Evolutionary conservation across 1,140 invertebrate genomes (phyloP).

Genomic region (Chionoecetes opilio): DNA sequence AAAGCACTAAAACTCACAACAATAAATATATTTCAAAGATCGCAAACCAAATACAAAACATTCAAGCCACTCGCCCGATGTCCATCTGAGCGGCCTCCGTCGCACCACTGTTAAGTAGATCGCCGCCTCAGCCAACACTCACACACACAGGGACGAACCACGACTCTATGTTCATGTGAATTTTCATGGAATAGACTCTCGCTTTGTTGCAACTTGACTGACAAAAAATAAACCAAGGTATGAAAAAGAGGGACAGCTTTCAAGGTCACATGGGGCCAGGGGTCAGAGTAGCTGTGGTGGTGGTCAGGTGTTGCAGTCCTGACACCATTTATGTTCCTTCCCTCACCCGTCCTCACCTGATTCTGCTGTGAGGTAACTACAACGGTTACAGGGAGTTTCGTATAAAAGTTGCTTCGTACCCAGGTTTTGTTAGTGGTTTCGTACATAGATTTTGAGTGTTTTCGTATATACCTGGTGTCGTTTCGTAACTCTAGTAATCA

Average conservation of each 20-base stretch:
- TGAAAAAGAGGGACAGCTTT: not conserved
- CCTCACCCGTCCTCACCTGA: not conserved
- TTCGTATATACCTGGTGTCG: no score
- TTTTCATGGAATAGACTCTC: not conserved
- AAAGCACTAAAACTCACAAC: conserved; percentile 21
- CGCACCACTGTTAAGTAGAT: not conserved
- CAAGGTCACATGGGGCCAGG: not conserved
- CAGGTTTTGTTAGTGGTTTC: no score
- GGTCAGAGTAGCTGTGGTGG: not conserved
- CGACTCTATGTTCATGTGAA: not conserved
- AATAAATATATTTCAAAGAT: conserved; percentile 49
- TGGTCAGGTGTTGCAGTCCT: not conserved
- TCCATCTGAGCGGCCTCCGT: not conserved
- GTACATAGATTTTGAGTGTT: no score
- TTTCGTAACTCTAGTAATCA: no score
- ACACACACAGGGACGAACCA: not conserved
- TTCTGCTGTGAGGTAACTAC: not conserved
- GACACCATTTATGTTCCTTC: not conserved
- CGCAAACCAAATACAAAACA: conserved; percentile 12
- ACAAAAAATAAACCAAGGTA: not conserved
- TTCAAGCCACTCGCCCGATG: not conserved
- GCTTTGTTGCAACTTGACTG: not conserved
- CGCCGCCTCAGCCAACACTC: not conserved
- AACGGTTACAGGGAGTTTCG: no score
- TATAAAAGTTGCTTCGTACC: no score